Base-by-base conservation (phyloP, 1,140 invertebrate species). In the Acromyrmex charruanus region DNA sequence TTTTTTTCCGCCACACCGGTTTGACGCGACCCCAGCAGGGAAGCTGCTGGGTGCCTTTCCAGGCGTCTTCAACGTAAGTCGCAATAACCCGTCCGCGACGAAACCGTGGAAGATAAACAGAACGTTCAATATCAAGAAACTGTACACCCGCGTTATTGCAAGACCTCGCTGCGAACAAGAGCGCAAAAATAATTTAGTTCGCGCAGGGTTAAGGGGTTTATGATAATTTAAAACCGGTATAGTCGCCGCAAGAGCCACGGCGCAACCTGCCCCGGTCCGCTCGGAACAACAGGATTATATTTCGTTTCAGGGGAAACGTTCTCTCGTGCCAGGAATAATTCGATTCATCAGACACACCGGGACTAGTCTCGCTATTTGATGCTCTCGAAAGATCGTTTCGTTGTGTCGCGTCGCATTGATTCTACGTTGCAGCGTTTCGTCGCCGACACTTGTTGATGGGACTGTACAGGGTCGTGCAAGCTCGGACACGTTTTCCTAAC, bases 391-490 rank as follows among this genome's bases (percentile, higher is more conserved):
- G 39, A 74, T 63, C 58, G 10, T 65, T n/a, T 18, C 12, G 25
- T 74, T 63, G 21, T n/a, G 21, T 51, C 10, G n/a, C 28, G 21
- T 51, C 10, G 28, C 28, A 0, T 5, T 4, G 51, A 53, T 65
- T 28, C 53, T 35, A 21, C 53, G 69, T 63, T 28, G 25, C 66
- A 87, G 72, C 91, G 90, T 18, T 55, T 93, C 93, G 91, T 93
- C 88, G 90, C 84, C 65, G 87, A 89, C 93, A 94, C 88, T 94
- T 74, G 59, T 63, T 77, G 79, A 58, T 35, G 28, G 3, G 92
- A 93, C 91, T 94, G 94, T 94, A 94, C 93, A 79, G 49, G 91
- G 77, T 93, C 92, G 91, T 93, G 89, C 93, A 92, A 90, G 93
- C 89, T 90, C 86, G 90, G 92, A 94, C 93, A 94, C 92, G 92